phyloP scores from a whole-genome alignment of 2,888 invertebrate genomes.

The Plusia festucae region DNA sequence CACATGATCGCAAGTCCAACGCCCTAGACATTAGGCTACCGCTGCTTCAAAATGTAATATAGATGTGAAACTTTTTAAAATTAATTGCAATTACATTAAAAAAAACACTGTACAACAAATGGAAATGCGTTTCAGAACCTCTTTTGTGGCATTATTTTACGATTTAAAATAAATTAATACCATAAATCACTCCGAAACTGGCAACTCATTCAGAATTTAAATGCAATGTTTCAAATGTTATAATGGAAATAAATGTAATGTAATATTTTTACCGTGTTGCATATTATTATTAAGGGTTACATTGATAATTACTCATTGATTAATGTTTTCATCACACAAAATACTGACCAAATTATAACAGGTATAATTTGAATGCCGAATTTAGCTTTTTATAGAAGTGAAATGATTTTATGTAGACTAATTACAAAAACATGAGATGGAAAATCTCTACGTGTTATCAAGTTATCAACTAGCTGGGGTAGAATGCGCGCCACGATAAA shows the following conservation, averaged over 20 bases:
- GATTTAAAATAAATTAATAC: neutral
- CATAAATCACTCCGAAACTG: neutral
- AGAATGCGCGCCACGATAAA: too few relatives aligned
- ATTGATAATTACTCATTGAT: neutral
- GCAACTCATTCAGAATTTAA: neutral
- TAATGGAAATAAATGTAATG: neutral
- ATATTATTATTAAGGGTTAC: neutral
- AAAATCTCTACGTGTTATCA: too few relatives aligned
- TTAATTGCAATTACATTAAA: neutral
- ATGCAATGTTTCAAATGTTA: conserved; percentile 2
- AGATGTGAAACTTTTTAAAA: neutral
- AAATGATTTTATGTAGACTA: too few relatives aligned
- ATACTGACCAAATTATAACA: too few relatives aligned
- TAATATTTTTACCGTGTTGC: neutral
- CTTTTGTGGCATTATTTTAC: neutral
- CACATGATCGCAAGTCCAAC: too few relatives aligned
- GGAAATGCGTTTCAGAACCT: conserved; percentile 2
- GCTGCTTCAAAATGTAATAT: too few relatives aligned
- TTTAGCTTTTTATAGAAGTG: too few relatives aligned
- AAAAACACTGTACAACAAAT: neutral
- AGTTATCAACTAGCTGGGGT: too few relatives aligned
- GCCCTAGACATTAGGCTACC: too few relatives aligned
- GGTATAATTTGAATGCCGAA: too few relatives aligned
- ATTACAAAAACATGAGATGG: too few relatives aligned
- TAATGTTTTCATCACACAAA: neutral